A percentile compares a stretch with the other conserved stretches of the same genome.
Conservation (phyloP, 2,113 vertebrate genomes). For the human (Homo sapiens) region GRCh38 chr3:90145001-90145500, state of each 20-base stretch:
- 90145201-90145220: not conserved
- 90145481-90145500: slow-evolving; percentile 16
- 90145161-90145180: not conserved
- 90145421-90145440: slow-evolving; percentile 52
- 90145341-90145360: slow-evolving; percentile 28
- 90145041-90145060: not conserved
- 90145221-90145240: not conserved
- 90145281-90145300: not conserved
- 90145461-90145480: slow-evolving; percentile 35
- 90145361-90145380: slow-evolving; percentile 23
- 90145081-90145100: not conserved
- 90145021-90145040: slow-evolving; percentile 8
- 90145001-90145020: slow-evolving; percentile 14
- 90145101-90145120: slow-evolving; percentile 1
- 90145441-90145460: slow-evolving; percentile 3
- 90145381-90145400: not conserved
- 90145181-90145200: not conserved
- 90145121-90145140: not conserved
- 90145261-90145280: not conserved
- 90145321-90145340: slow-evolving; percentile 16
- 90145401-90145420: not conserved
- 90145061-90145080: not conserved
- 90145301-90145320: slow-evolving; percentile 32
- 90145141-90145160: not conserved
- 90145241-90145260: not conserved